Evolutionary conservation across 2,797 vertebrate genomes (phyloP).

Genomic region (Psittacula echo): DNA sequence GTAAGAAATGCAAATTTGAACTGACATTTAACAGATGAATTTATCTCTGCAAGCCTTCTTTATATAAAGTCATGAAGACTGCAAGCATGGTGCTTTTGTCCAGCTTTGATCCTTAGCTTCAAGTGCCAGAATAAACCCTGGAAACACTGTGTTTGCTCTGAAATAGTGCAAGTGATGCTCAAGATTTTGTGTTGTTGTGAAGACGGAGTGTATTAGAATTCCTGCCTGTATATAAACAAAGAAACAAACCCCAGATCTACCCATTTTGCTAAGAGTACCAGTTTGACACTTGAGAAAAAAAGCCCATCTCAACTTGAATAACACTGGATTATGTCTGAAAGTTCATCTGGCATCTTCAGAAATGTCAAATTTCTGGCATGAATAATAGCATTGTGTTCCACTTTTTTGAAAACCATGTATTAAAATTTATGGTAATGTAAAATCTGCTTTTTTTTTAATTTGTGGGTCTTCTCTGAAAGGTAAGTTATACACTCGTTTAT

Average conservation of each 20-base stretch:
- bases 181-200: neutral
- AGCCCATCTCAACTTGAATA: constrained; percentile 20
- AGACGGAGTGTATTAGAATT: neutral
- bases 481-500: neutral
- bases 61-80: neutral
- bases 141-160: neutral
- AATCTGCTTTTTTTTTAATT: neutral
- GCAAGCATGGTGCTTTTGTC: neutral
- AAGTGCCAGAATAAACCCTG: neutral
- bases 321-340: constrained; percentile 49
- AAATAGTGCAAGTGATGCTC: neutral
- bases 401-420: neutral
- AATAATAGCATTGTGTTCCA: constrained; percentile 23
- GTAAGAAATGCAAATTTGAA: neutral
- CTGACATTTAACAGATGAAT: neutral
- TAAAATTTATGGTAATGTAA: neutral
- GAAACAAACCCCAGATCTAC: neutral
- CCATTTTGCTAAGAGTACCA: constrained; percentile 7
- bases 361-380: constrained; percentile 54
- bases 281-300: constrained; percentile 15
- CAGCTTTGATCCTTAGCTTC: neutral
- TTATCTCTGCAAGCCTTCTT: neutral
- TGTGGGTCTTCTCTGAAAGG: neutral
- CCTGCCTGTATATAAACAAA: neutral
- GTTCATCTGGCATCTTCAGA: constrained; percentile 52